Conservation (phyloP, 2,888 invertebrate genomes). For the Drosophila incognita region DNA sequence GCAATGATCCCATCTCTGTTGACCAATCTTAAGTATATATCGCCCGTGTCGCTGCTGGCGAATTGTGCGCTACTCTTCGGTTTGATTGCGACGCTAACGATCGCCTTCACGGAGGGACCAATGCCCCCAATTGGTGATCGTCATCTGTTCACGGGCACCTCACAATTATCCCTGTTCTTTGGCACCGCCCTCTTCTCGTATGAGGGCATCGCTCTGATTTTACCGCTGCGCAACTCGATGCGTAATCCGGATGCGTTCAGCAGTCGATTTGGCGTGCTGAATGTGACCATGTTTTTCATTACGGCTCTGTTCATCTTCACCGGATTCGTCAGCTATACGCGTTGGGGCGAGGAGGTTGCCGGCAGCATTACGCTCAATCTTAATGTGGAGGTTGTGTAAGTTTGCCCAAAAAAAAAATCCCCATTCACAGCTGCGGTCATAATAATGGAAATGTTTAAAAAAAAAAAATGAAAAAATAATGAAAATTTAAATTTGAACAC, state of each 20-base stretch:
- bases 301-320: constrained; percentile 91
- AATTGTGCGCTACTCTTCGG: constrained; percentile 90
- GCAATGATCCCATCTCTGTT: constrained; percentile 82
- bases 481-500: neutral
- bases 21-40: constrained; percentile 84
- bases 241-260: constrained; percentile 91
- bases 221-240: constrained; percentile 97
- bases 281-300: constrained; percentile 94
- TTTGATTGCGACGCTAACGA: constrained; percentile 91
- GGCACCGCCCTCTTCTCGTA: constrained; percentile 98
- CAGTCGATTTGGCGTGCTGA: constrained; percentile 93
- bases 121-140: constrained; percentile 88
- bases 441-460: neutral
- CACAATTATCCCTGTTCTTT: constrained; percentile 93
- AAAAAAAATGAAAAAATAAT: neutral
- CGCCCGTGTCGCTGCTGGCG: constrained; percentile 91
- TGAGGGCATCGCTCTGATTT: constrained; percentile 96
- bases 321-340: constrained; percentile 94
- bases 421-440: neutral
- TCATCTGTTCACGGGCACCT: constrained; percentile 87
- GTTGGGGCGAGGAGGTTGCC: constrained; percentile 92
- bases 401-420: constrained; percentile 7
- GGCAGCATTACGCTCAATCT: constrained; percentile 96
- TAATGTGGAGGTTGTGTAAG: constrained; percentile 84
- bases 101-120: constrained; percentile 89